Conservation (phyloP, 2,797 vertebrate species). For the Sparidentex hasta region DNA sequence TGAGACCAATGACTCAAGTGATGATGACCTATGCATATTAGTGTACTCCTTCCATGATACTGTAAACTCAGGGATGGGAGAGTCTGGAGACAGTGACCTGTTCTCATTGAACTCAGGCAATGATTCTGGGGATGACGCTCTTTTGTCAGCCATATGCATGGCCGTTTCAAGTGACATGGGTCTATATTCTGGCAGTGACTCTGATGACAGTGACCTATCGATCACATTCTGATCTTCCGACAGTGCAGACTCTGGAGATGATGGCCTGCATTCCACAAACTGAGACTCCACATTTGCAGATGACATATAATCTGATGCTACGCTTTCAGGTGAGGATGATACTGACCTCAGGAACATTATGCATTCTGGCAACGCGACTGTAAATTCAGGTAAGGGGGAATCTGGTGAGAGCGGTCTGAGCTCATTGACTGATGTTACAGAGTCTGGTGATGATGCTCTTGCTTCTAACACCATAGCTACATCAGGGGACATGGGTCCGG, state of each 20-base stretch:
- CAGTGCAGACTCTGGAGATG: slow-evolving; percentile 50
- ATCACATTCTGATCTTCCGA: slow-evolving; percentile 26
- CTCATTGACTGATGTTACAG: slow-evolving; percentile 54
- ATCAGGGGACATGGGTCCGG: slow-evolving; percentile 48
- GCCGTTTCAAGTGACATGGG: slow-evolving; percentile 54
- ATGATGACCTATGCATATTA: slow-evolving; percentile 46
- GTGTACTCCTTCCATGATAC: slow-evolving; percentile 31
- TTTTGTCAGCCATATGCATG: slow-evolving; percentile 43
- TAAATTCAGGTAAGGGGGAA: slow-evolving; percentile 67
- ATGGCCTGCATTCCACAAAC: slow-evolving; percentile 39
- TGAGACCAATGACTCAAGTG: slow-evolving; percentile 60
- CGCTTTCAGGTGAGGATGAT: slow-evolving; percentile 68
- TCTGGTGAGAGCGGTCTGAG: slow-evolving; percentile 68
- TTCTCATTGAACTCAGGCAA: slow-evolving; percentile 61
- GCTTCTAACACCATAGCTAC: slow-evolving; percentile 24
- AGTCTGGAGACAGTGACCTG: slow-evolving; percentile 78
- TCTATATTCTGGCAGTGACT: slow-evolving; percentile 67
- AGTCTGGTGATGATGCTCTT: slow-evolving; percentile 62
- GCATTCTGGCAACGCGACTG: slow-evolving; percentile 42
- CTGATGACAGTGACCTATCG: slow-evolving; percentile 43
- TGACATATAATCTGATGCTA: slow-evolving; percentile 53
- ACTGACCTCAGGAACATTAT: slow-evolving; percentile 43
- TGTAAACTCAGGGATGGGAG: slow-evolving; percentile 74
- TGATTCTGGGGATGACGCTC: slow-evolving; percentile 78
- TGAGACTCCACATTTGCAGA: slow-evolving; percentile 26